These are phyloP conservation scores for Marmota flaviventris DNA, from an alignment of 2,113 vertebrate species.

Conservation along the genomic window DNA sequence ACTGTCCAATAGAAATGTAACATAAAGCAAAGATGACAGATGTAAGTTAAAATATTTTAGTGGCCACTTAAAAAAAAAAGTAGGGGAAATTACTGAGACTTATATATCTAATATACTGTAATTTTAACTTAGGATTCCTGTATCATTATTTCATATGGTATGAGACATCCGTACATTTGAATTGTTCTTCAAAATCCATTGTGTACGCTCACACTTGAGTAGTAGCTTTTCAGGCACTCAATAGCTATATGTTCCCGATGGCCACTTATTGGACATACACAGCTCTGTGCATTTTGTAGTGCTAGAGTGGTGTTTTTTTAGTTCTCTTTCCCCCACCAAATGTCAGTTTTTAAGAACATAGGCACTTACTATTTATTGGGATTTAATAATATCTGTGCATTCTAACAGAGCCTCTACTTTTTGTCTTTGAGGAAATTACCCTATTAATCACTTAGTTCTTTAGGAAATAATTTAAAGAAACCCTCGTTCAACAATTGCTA, in stretches of 20 bases:
- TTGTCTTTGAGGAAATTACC: neutral
- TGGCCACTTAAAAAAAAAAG: neutral
- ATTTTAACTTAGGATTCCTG: neutral
- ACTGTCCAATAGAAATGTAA: neutral
- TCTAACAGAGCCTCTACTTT: neutral
- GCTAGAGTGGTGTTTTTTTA: neutral
- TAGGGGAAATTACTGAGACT: neutral
- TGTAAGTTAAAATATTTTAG: neutral
- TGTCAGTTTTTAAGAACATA: neutral
- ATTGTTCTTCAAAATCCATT: neutral
- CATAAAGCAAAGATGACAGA: no score
- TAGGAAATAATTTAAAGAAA: neutral
- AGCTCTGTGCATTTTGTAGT: neutral
- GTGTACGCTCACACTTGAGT: neutral
- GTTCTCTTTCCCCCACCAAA: neutral
- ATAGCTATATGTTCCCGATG: fast-evolving
- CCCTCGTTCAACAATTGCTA: neutral
- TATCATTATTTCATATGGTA: no score
- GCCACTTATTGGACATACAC: neutral
- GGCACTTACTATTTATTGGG: neutral
- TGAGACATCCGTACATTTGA: neutral
- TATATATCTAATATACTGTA: neutral
- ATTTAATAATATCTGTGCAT: no score
- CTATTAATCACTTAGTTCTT: neutral
- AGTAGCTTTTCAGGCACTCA: neutral